Evolutionary conservation across 2,888 invertebrate genomes (phyloP), one percentile per base, ranked within the genome.

Genomic region (Lycocerus yunnanus): DNA sequence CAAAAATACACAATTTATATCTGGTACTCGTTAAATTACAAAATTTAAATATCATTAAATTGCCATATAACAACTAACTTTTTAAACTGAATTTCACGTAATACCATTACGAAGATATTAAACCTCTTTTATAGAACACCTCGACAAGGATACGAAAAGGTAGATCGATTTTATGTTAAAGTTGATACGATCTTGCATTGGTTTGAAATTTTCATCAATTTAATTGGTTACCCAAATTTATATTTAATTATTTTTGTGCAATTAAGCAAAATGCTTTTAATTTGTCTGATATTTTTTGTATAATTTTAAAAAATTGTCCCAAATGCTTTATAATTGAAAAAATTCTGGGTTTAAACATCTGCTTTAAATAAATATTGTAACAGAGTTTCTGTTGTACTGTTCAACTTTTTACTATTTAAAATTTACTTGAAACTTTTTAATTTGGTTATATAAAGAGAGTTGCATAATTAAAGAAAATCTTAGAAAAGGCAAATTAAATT

Each of bases 391-490:
- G 11, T n/a, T 65, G 20, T 43, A n/a, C n/a, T 43, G n/a, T n/a
- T n/a, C 11, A n/a, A 43, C 43, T n/a, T 43, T 43, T 43, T 43
- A 43, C 13, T 43, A n/a, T n/a, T 43, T n/a, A 43, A 43, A 43
- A 43, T 43, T 43, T 43, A n/a, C n/a, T n/a, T 5, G 6, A 73
- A 73, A 73, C 69, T 66, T 59, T 58, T 63, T 61, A 27, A 15
- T 66, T 69, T 61, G 8, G n/a, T 24, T 66, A 27, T 43, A 66
- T 27, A 59, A 66, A 59, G 66, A 59, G 59, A 66, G 60, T 69
- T 73, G 43, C 27, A 66, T 73, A 73, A 73, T 73, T 66, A 73
- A 73, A 73, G 67, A 65, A 60, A 69, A 69, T 66, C 59, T 69
- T 73, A 66, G 60, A 24, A 58, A 24, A 68, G 67, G 24, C 27